Evolutionary conservation across 2,797 vertebrate genomes (phyloP).

Genomic region (Anguilla pacifica): DNA sequence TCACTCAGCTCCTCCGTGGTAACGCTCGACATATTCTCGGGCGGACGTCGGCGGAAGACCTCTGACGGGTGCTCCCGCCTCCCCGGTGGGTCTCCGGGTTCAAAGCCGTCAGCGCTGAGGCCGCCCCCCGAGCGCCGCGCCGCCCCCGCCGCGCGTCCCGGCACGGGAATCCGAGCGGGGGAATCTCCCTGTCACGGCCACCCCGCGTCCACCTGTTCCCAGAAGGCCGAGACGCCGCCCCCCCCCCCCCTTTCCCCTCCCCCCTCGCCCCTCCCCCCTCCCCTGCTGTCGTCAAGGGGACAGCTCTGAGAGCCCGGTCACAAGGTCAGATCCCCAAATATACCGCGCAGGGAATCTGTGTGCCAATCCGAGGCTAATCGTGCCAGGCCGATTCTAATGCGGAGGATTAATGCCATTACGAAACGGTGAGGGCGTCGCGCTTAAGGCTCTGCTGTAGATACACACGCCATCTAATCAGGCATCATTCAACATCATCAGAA

Average conservation of each 20-base stretch:
- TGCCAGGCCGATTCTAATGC: not conserved
- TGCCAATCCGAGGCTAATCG: slow-evolving; percentile 7
- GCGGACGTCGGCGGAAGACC: not conserved
- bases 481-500: no score
- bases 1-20: not conserved
- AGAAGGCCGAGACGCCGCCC: slow-evolving; percentile 29
- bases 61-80: not conserved
- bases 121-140: slow-evolving; percentile 56
- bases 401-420: not conserved
- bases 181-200: slow-evolving; percentile 63
- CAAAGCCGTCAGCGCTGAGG: slow-evolving; percentile 49
- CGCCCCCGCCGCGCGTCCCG: slow-evolving; percentile 45
- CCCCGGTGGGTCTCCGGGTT: slow-evolving; percentile 46
- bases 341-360: not conserved
- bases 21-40: not conserved
- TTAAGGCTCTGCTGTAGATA: no score
- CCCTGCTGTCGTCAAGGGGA: not conserved
- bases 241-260: slow-evolving; percentile 15
- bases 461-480: no score
- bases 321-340: slow-evolving; percentile 8
- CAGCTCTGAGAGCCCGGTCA: not conserved
- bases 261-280: not conserved
- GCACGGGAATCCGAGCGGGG: slow-evolving; percentile 53
- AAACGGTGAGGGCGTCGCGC: not conserved
- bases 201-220: slow-evolving; percentile 58